Base-by-base conservation (phyloP, 2,113 vertebrate genomes). In the Bagarius yarrelli region DNA sequence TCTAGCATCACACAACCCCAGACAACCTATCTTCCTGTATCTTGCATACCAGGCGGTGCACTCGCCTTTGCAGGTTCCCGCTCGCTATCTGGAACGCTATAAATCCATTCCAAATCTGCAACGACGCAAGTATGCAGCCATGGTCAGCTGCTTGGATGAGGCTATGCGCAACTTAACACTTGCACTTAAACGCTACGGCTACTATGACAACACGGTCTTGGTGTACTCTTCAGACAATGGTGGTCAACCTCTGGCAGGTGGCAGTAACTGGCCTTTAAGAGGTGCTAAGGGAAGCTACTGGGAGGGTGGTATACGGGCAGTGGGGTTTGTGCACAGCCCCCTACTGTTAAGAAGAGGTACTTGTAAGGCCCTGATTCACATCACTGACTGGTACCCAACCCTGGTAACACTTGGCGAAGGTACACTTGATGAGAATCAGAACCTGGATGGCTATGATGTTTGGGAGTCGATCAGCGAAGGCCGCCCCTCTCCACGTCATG, bases 381-480 rank as follows among this genome's bases (percentile, higher is more conserved):
- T 99, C 86, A 98, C 97, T 0, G 98, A 99, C 90, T 98, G 97
- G 98, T 98, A 96, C 85, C 98, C 97, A 19, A 99, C 98, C 4
- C 85, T 99, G 89, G 93, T 99, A 76, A 95, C 94, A 0, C 91
- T 99, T 87, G 98, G 94, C 0, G 96, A 95, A 84, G 98, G 96
- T 12, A 94, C 93, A 74, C 91, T 98, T 0, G 95, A 97, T 8
- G 98, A 98, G 85, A 91, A 96, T 78, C 92, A 94, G 66, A 93
- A 92, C 36, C 88, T 99, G 82, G 98, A 98, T 0, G 98, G 98
- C 9, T 98, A 97, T 0, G 98, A 99, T 8, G 91, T 99, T 75
- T 99, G 98, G 98, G 98, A 99, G 89, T 94, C 96, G 36, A 95
- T 99, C 70, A 99, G 98, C 0, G 97, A 98, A 90, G 96, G 96